phyloP scores from a whole-genome alignment of 1,140 invertebrate species.

The Epicauta chinensis region DNA sequence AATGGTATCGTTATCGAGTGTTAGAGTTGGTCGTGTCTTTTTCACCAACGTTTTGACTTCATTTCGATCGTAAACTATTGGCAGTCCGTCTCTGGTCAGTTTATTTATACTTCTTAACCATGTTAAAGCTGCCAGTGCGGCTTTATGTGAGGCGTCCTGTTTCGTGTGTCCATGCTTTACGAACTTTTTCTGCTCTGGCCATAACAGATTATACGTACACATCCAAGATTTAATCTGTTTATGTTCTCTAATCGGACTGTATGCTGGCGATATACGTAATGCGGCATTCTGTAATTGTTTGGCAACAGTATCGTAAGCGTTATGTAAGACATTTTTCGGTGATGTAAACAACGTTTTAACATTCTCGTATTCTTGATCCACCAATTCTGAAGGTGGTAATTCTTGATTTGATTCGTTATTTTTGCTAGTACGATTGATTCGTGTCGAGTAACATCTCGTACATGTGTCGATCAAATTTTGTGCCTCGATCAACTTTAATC shows the following conservation, averaged over 20 bases:
- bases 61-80: slow-evolving; percentile 33
- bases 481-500: too few relatives aligned
- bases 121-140: slow-evolving; percentile 28
- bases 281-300: slow-evolving; percentile 22
- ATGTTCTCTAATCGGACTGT: slow-evolving; percentile 10
- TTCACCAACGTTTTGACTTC: slow-evolving; percentile 27
- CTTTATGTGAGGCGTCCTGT: slow-evolving; percentile 34
- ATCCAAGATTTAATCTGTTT: slow-evolving; percentile 21
- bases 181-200: slow-evolving; percentile 33
- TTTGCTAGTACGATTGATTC: too few relatives aligned
- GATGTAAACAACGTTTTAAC: slow-evolving; percentile 12
- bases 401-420: too few relatives aligned
- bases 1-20: slow-evolving; percentile 18
- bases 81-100: slow-evolving; percentile 33
- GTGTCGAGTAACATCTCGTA: too few relatives aligned
- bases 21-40: slow-evolving; percentile 25
- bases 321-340: slow-evolving; percentile 32
- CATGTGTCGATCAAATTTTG: too few relatives aligned
- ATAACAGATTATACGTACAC: slow-evolving; percentile 36
- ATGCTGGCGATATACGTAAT: slow-evolving; percentile 20
- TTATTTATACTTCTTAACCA: slow-evolving; percentile 30
- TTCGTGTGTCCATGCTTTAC: slow-evolving; percentile 28
- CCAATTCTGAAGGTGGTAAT: too few relatives aligned
- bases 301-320: slow-evolving; percentile 23
- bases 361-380: too few relatives aligned